phyloP scores from a whole-genome alignment of 2,888 invertebrate species.

The Chalcosyrphus nemorum region DNA sequence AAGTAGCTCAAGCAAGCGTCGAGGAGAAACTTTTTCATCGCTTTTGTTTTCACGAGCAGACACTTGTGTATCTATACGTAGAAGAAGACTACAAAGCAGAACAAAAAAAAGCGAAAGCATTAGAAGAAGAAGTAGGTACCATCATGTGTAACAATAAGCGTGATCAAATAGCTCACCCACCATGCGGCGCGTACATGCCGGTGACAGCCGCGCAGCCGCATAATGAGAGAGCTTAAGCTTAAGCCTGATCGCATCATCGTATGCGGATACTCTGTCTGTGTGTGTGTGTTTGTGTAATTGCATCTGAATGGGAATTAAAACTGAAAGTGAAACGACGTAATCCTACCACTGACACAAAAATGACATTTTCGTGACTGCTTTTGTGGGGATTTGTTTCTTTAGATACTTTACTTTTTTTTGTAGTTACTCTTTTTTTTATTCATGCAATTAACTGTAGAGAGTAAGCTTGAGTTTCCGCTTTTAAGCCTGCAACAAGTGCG shows the following conservation, averaged over 20 bases:
- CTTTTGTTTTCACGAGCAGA: conserved; percentile 56
- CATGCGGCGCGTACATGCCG: neutral
- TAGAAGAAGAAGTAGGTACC: conserved; percentile 25
- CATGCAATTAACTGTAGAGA: conserved; percentile 26
- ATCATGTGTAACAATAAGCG: conserved; percentile 42
- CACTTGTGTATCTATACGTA: conserved; percentile 10
- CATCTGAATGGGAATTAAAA: conserved; percentile 58
- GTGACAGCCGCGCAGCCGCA: conserved; percentile 59
- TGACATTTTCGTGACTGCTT: conserved; percentile 51
- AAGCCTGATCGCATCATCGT: conserved; percentile 14
- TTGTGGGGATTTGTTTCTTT: neutral
- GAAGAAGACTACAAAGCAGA: conserved; percentile 3
- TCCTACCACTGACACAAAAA: conserved; percentile 43
- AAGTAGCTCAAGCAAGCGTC: conserved; percentile 51
- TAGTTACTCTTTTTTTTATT: no score
- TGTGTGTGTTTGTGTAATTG: conserved; percentile 52
- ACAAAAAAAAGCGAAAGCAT: conserved; percentile 48
- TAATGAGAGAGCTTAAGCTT: conserved; percentile 18
- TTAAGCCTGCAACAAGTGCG: conserved; percentile 8
- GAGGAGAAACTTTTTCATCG: conserved; percentile 65
- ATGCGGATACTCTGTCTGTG: neutral
- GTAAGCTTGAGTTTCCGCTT: conserved; percentile 54
- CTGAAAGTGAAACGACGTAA: conserved; percentile 67
- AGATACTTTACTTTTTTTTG: no score
- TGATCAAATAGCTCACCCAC: conserved; percentile 38